Percentiles rank a stretch among this genome's conserved stretches.
Evolutionary conservation across 2,113 vertebrate species (phyloP).

Genomic region (Microtus ochrogaster): DNA sequence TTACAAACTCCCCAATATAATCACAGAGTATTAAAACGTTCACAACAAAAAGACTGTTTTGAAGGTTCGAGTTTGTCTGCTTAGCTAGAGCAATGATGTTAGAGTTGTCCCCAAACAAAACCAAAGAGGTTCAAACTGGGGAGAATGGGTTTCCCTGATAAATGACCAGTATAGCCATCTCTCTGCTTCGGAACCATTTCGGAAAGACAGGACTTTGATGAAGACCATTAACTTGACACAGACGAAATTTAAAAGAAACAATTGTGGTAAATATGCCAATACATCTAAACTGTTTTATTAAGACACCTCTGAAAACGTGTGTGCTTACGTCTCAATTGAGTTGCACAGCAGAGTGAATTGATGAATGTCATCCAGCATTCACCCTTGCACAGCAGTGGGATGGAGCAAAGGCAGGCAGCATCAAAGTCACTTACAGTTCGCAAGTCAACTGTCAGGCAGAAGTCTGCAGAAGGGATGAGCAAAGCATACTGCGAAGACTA

Average conservation of each 20-base stretch:
- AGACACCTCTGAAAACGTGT: neutral
- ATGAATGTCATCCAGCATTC: slow-evolving; percentile 52
- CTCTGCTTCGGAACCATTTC: neutral
- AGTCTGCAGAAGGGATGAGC: slow-evolving; percentile 65
- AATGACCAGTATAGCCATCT: neutral
- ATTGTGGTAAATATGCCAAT: slow-evolving; percentile 24
- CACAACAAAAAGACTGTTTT: slow-evolving; percentile 55
- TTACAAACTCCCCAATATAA: slow-evolving; percentile 2
- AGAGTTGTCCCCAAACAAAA: slow-evolving; percentile 46
- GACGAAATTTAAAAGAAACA: slow-evolving; percentile 54
- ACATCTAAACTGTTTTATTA: slow-evolving; percentile 62
- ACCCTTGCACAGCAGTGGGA: slow-evolving; percentile 48
- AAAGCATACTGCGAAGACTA: slow-evolving; percentile 66
- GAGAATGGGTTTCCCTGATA: slow-evolving; percentile 11
- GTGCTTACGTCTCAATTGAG: slow-evolving; percentile 10
- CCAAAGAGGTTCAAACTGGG: neutral
- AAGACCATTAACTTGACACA: slow-evolving; percentile 41
- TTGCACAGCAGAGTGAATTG: slow-evolving; percentile 13
- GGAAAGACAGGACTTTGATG: slow-evolving; percentile 32
- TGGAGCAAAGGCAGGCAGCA: slow-evolving; percentile 52
- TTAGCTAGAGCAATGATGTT: slow-evolving; percentile 55
- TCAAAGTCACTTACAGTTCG: slow-evolving; percentile 75
- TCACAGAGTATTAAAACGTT: slow-evolving; percentile 46
- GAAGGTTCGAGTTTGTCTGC: slow-evolving; percentile 44
- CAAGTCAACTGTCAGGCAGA: slow-evolving; percentile 72